Conservation (phyloP, 2,797 vertebrate species). For the Liasis olivaceus region DNA sequence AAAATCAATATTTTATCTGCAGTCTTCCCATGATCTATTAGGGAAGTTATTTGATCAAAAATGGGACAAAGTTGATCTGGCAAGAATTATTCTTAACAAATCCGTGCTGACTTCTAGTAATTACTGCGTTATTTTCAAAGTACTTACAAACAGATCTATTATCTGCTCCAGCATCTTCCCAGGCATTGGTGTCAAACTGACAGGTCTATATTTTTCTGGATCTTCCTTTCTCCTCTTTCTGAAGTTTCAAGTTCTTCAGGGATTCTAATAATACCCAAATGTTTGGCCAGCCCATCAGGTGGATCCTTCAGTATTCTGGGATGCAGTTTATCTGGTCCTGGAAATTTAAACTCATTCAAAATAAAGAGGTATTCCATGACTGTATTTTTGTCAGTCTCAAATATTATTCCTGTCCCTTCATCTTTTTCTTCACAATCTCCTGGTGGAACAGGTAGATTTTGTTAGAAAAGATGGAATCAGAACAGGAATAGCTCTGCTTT, state of each 20-base stretch:
- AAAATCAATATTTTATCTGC: background rate
- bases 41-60: background rate
- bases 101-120: background rate
- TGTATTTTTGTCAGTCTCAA: background rate
- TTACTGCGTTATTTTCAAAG: background rate
- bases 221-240: background rate
- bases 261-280: background rate
- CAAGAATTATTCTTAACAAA: background rate
- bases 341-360: background rate
- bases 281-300: background rate
- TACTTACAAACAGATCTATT: background rate
- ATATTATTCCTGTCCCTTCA: background rate
- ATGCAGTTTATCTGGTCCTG: background rate
- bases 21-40: background rate
- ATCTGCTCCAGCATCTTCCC: background rate
- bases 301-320: background rate
- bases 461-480: background rate
- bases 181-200: background rate
- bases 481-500: background rate
- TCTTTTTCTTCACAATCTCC: background rate
- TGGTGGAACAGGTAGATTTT: background rate
- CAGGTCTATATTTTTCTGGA: background rate
- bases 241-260: background rate
- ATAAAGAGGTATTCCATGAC: background rate
- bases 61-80: background rate